Evolutionary conservation across 92 coral and sea anemone species (phyloP).

Genomic region (Zoanthus sociatus): DNA sequence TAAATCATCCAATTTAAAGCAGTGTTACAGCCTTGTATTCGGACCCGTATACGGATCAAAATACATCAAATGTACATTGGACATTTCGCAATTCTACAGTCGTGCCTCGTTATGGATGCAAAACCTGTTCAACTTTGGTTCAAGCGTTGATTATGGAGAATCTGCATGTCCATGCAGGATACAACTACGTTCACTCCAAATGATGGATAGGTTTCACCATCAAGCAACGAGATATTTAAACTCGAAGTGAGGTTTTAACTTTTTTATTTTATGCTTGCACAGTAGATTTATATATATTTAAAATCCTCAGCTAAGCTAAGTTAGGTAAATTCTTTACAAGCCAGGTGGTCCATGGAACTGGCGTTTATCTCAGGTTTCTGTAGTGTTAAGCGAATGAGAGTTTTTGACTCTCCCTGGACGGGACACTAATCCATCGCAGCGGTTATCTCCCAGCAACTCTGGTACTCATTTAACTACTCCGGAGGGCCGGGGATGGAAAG

Average conservation of each 20-base stretch:
- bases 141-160: constrained; percentile 25
- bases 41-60: constrained; percentile 29
- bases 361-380: no score
- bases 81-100: not conserved
- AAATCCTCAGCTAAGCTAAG: not conserved
- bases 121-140: constrained; percentile 21
- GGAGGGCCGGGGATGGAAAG: not conserved
- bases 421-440: not conserved
- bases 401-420: no score
- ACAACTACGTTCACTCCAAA: constrained; percentile 10
- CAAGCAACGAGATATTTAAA: not conserved
- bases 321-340: no score
- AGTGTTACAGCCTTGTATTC: constrained; percentile 27
- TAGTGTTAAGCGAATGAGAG: no score
- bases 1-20: not conserved
- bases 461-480: no score
- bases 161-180: constrained; percentile 1
- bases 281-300: not conserved
- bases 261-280: constrained; percentile 4
- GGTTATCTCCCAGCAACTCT: no score
- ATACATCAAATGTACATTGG: not conserved
- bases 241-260: constrained; percentile 10
- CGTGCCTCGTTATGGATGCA: not conserved
- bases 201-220: constrained; percentile 29
- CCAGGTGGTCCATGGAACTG: no score